Base-by-base conservation (phyloP, 2,113 vertebrate species). In the Corythoichthys intestinalis region DNA sequence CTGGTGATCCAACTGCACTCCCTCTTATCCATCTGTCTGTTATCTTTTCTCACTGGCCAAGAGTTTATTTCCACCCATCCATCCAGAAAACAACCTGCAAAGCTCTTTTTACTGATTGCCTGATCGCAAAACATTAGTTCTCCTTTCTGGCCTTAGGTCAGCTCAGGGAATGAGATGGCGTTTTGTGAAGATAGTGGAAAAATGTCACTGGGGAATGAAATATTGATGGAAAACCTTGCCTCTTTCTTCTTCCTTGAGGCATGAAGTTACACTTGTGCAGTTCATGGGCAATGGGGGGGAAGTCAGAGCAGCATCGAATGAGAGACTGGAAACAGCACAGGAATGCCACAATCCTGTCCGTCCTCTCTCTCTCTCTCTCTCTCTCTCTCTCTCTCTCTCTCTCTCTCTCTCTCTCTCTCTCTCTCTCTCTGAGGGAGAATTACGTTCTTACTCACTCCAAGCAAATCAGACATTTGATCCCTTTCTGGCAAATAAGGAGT, bases 131-230 rank as follows among this genome's bases (percentile, higher is more conserved):
- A 66, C 76, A 70, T n/a, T 4, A 37, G 39, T n/a, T 75, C 78
- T 68, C 59, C 78, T 64, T 64, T 81, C 70, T 78, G 15, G 74
- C 81, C 84, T 11, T 71, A 65, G 83, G 84, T 86, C 77, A 81
- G 74, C 75, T 76, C 65, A 14, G 69, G 74, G 80, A 84, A 87
- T 85, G 77, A 86, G 78, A 85, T 76, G 77, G 76, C 65, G 39
- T 70, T 44, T 44, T 53, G 71, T 39, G n/a, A 76, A 83, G 84
- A 83, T 83, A 80, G 82, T 69, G 81, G 81, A 73, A 77, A 86
- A 86, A 82, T 83, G 82, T 86, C 86, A 84, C 79, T 72, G 66
- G 38, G 69, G 75, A 82, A 80, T 84, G 74, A 86, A 86, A 82
- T 89, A 87, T 86, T 86, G 87, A 88, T 72, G 65, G 80, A 82